These are phyloP conservation scores for Clytia hemisphaerica DNA, from an alignment of 30 jellyfish, hydroid and myxozoan genomes.

Conservation along the genomic window DNA sequence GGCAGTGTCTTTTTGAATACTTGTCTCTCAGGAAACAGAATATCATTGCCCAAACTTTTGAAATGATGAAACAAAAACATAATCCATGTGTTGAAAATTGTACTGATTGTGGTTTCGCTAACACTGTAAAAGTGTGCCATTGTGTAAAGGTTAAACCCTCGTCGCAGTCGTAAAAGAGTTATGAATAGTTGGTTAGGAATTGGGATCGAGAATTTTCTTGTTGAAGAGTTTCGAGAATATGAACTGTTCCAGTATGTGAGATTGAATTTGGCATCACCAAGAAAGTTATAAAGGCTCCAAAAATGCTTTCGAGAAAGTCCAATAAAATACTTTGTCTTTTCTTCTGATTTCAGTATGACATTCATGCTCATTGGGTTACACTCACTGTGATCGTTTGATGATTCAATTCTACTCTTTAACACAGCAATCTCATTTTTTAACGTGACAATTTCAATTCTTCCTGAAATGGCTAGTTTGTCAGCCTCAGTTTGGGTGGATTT, in stretches of 20 bases:
- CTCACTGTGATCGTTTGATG: too few relatives aligned
- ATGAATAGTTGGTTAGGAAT: slow-evolving; percentile 24
- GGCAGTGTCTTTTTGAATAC: slow-evolving; percentile 15
- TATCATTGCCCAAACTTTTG: not conserved
- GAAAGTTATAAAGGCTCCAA: slow-evolving; percentile 1
- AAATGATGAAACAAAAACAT: slow-evolving; percentile 23
- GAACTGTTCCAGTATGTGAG: slow-evolving; percentile 17
- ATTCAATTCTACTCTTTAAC: too few relatives aligned
- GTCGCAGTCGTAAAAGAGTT: slow-evolving; percentile 6
- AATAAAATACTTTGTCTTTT: slow-evolving; percentile 22
- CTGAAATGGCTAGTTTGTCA: too few relatives aligned
- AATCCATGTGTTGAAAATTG: slow-evolving; percentile 27
- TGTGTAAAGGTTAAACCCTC: slow-evolving; percentile 14
- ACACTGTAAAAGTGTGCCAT: slow-evolving; percentile 10
- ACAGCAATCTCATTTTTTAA: too few relatives aligned
- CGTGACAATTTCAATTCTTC: too few relatives aligned
- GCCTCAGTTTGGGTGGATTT: too few relatives aligned
- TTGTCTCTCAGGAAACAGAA: slow-evolving; percentile 21
- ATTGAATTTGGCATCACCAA: slow-evolving; percentile 19
- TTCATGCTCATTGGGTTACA: slow-evolving; percentile 10
- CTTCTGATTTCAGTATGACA: not conserved
- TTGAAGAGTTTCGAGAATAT: not conserved
- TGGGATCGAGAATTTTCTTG: not conserved
- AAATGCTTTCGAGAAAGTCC: slow-evolving; percentile 24
- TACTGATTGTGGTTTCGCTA: not conserved